These are phyloP conservation scores for Phenganax subtilis DNA, from an alignment of 92 coral and sea anemone genomes.

Conservation along the genomic window DNA sequence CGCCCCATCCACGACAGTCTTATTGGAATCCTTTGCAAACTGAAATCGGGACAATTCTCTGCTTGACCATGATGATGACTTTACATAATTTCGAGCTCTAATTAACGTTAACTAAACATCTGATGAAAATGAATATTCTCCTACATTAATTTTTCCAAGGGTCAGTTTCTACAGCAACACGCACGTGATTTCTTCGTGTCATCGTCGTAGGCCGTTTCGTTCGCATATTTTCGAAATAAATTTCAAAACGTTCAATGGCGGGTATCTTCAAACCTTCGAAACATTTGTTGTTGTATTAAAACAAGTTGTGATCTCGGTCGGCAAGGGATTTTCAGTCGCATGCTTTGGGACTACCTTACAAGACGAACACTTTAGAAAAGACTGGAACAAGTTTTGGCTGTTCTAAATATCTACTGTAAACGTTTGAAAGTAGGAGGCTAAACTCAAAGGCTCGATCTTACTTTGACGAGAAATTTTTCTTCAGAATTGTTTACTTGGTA, in stretches of 20 bases:
- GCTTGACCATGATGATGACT: too few relatives aligned
- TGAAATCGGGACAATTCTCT: too few relatives aligned
- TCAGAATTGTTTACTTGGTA: constrained; percentile 35
- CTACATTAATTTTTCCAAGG: constrained; percentile 49
- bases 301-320: constrained; percentile 54
- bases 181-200: constrained; percentile 78
- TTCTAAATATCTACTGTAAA: constrained; percentile 73
- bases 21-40: too few relatives aligned
- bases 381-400: constrained; percentile 86
- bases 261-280: constrained; percentile 71
- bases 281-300: constrained; percentile 51
- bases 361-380: constrained; percentile 73
- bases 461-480: constrained; percentile 63
- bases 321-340: constrained; percentile 61
- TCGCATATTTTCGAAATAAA: constrained; percentile 99
- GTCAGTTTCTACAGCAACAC: constrained; percentile 91
- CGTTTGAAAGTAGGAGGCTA: constrained; percentile 54
- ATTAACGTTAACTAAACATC: neutral
- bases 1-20: too few relatives aligned
- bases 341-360: constrained; percentile 76
- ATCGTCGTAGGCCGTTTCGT: constrained; percentile 95
- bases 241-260: constrained; percentile 98
- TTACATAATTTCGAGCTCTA: too few relatives aligned
- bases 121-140: constrained; percentile 74
- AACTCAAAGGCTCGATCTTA: constrained; percentile 89